These are phyloP conservation scores for Magallana angulata DNA, from an alignment of 1,140 invertebrate genomes.

Conservation along the genomic window DNA sequence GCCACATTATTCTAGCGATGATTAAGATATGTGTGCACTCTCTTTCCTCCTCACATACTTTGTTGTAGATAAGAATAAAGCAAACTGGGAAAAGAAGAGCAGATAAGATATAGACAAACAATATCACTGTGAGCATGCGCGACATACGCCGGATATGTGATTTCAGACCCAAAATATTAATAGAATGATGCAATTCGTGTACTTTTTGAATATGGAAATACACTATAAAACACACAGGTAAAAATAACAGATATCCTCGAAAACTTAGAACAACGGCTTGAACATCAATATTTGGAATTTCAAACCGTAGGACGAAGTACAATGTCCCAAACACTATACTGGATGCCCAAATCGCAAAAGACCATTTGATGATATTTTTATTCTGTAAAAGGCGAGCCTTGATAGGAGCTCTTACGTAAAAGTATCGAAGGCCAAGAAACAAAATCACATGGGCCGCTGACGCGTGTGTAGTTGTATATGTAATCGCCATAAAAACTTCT, in stretches of 20 bases:
- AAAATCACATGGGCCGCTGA: conserved; percentile 22
- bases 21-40: background rate
- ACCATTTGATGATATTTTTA: background rate
- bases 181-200: conserved; percentile 3
- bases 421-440: conserved; percentile 25
- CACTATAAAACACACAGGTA: conserved; percentile 15
- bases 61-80: conserved; percentile 26
- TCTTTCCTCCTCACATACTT: background rate
- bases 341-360: background rate
- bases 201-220: conserved; percentile 24
- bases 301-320: background rate
- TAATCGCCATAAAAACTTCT: background rate
- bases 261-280: conserved; percentile 3
- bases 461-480: background rate
- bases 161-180: background rate
- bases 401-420: conserved; percentile 4
- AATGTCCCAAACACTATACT: background rate
- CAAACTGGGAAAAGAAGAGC: background rate
- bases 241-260: background rate
- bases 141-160: conserved; percentile 4
- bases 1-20: conserved; percentile 4
- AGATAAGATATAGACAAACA: conserved; percentile 4
- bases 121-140: background rate
- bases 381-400: background rate
- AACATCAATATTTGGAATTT: background rate